Evolutionary conservation across 2,888 invertebrate genomes (phyloP).

Genomic region (Thalpophila matura): DNA sequence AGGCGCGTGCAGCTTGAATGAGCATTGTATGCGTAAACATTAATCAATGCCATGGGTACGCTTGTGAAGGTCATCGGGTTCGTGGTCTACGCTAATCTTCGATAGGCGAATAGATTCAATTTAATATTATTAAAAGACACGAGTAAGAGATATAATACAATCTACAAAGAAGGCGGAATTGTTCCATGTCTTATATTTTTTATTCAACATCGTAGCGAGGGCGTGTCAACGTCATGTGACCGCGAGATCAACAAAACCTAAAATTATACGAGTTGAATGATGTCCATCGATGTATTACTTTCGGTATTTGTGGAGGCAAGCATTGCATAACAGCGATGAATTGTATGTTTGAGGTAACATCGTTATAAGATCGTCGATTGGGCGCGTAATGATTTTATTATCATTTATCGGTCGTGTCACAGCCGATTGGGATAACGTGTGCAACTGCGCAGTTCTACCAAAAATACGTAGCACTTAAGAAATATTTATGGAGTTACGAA

Average conservation of each 20-base stretch:
- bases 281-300: constrained; percentile 63
- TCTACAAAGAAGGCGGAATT: constrained; percentile 54
- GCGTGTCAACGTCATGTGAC: constrained; percentile 71
- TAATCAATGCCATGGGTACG: constrained; percentile 87
- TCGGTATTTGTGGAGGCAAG: constrained; percentile 24
- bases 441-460: constrained; percentile 83
- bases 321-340: constrained; percentile 68
- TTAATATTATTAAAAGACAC: constrained; percentile 60
- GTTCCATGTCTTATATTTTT: constrained; percentile 54
- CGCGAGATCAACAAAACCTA: constrained; percentile 57
- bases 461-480: constrained; percentile 75
- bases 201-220: constrained; percentile 62
- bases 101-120: constrained; percentile 51
- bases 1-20: constrained; percentile 74
- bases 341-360: constrained; percentile 50
- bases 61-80: constrained; percentile 80
- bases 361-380: constrained; percentile 63
- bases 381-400: constrained; percentile 77
- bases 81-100: constrained; percentile 74
- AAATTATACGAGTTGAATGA: constrained; percentile 51
- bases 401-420: constrained; percentile 82
- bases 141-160: constrained; percentile 45
- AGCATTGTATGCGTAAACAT: constrained; percentile 86
- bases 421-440: constrained; percentile 80
- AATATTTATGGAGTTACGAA: constrained; percentile 55